Percentiles rank a stretch among this genome's conserved stretches.
These are phyloP conservation scores for Leptogaster cylindrica DNA, from an alignment of 2,888 invertebrate species.

Conservation along the genomic window DNA sequence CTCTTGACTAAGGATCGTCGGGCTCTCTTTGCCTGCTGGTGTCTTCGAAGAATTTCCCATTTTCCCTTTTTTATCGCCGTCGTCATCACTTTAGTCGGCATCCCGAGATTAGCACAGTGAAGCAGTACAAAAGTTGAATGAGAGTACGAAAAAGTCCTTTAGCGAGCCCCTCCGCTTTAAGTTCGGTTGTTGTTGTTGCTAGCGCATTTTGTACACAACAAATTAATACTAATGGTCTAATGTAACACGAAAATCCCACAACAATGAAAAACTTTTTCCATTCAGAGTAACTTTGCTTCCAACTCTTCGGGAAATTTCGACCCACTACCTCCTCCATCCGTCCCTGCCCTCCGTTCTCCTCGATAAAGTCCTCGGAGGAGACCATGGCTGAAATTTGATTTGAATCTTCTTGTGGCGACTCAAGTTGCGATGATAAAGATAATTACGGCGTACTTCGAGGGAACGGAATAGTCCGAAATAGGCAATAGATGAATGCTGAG, in stretches of 20 bases:
- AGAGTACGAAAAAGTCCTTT: slow-evolving; percentile 8
- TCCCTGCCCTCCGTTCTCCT: not conserved
- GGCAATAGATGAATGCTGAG: slow-evolving; percentile 24
- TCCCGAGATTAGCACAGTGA: slow-evolving; percentile 23
- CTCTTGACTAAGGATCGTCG: slow-evolving; percentile 6
- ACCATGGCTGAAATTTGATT: slow-evolving; percentile 45
- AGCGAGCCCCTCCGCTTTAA: slow-evolving; percentile 1
- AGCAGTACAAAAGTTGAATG: slow-evolving; percentile 14
- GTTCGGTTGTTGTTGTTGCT: not conserved
- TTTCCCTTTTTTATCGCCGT: slow-evolving; percentile 21
- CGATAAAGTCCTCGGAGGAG: not conserved
- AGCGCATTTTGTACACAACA: slow-evolving; percentile 43
- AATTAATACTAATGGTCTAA: slow-evolving; percentile 49
- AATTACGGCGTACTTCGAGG: slow-evolving; percentile 39
- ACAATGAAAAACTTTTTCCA: slow-evolving; percentile 47
- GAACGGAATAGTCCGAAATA: not conserved
- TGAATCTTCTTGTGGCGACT: slow-evolving; percentile 43
- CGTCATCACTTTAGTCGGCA: slow-evolving; percentile 24
- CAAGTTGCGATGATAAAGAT: slow-evolving; percentile 44
- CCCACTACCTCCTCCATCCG: not conserved
- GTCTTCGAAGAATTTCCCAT: not conserved
- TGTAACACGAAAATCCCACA: slow-evolving; percentile 48
- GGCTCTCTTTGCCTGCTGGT: not conserved
- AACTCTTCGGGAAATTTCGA: too few relatives aligned
- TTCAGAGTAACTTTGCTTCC: too few relatives aligned